Base-by-base conservation (phyloP, 2,888 invertebrate genomes). In the Endotricha flammealis region DNA sequence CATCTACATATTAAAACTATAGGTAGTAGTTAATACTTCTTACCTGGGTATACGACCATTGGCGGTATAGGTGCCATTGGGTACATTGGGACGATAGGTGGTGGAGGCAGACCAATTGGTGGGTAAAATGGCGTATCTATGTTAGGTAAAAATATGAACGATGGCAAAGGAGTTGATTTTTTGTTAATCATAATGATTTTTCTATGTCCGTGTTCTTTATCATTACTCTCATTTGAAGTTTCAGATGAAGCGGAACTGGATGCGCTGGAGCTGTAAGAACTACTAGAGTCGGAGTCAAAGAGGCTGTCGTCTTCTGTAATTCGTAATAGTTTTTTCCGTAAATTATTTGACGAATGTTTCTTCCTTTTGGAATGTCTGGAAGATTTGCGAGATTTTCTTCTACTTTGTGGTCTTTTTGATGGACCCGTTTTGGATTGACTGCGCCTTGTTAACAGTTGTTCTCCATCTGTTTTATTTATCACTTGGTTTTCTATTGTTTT, bases 401-500 rank as follows among this genome's bases (percentile, higher is more conserved):
- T 29, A 17, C 17, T 11, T 4, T 3, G 8, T 10, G 46, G 38
- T 37, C 53, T 62, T 5, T 8, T 20, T 4, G 20, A 6, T 8
- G 6, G 20, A 16, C 6, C 6, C 3, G 11, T 2, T 1, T 16
- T 8, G 4, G 32, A 27, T n/a, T 59, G 70, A 37, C 61, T 71
- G 44, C 81, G 61, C 50, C 82, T 63, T 1, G 70, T 71, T n/a
- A 53, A 34, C n/a, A 30, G 29, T 29, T 56, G 31, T 12, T 61
- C 43, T 23, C 53, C 56, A 3, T 57, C 58, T 7, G 82, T 75
- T 23, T 73, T 73, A 37, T 78, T 82, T 1, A 83, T 72, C 1
- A 82, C 76, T 66, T 81, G 79, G 29, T 63, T 77, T 47, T 86
- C 85, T 29, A 86, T 73, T 10, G 82, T 76, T 67, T 82, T 81